Evolutionary conservation across 2,888 invertebrate species (phyloP).

Genomic region (Athalia rosae): DNA sequence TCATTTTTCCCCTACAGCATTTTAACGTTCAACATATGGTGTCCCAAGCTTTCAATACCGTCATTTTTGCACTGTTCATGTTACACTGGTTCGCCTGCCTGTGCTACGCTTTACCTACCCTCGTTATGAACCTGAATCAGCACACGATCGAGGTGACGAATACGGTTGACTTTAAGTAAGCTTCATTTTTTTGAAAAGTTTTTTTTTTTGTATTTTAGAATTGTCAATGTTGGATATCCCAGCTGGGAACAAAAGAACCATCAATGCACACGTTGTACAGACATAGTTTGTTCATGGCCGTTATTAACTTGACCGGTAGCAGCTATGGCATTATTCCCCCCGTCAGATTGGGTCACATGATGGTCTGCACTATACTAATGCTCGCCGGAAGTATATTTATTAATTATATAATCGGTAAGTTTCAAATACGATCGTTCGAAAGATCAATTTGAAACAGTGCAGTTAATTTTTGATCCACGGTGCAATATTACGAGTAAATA

Average conservation of each 20-base stretch:
- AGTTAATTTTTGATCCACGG: neutral
- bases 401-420: conserved; percentile 64
- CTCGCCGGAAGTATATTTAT: conserved; percentile 64
- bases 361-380: conserved; percentile 64
- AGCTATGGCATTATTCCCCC: conserved; percentile 63
- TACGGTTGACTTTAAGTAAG: neutral
- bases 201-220: conserved; percentile 53
- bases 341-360: conserved; percentile 55
- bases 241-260: neutral
- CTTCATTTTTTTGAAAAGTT: neutral
- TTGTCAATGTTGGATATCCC: conserved; percentile 62
- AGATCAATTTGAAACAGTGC: neutral
- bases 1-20: conserved; percentile 56
- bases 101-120: conserved; percentile 60
- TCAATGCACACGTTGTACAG: conserved; percentile 29
- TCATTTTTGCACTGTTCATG: conserved; percentile 61
- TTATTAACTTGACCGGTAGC: conserved; percentile 64
- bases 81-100: conserved; percentile 67
- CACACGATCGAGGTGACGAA: conserved; percentile 52
- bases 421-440: neutral
- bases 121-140: conserved; percentile 56
- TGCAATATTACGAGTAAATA: neutral
- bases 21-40: conserved; percentile 58
- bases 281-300: conserved; percentile 63
- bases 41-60: conserved; percentile 58